phyloP scores from a whole-genome alignment of 2,888 invertebrate genomes.

The Agrenia bidenticulata region DNA sequence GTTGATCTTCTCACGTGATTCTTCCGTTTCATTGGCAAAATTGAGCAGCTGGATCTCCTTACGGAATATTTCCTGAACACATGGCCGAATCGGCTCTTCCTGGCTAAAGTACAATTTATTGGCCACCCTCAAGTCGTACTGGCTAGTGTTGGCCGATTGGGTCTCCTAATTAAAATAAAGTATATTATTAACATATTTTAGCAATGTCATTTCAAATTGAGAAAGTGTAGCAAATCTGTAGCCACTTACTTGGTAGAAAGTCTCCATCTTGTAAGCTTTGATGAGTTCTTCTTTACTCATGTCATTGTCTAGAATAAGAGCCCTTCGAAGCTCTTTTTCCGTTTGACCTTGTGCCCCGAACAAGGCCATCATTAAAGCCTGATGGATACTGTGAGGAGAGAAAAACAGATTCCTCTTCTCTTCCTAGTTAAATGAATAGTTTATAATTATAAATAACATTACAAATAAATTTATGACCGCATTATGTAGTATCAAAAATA shows the following conservation, averaged over 20 bases:
- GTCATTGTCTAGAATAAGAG: constrained; percentile 62
- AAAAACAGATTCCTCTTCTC: constrained; percentile 70
- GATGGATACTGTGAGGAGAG: constrained; percentile 83
- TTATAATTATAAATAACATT: background rate
- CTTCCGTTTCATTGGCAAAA: constrained; percentile 65
- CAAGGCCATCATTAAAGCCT: constrained; percentile 75
- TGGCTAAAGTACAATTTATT: constrained; percentile 74
- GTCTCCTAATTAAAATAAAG: constrained; percentile 33
- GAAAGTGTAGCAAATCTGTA: too few relatives aligned
- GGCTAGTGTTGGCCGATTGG: constrained; percentile 33
- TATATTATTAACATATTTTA: constrained; percentile 2
- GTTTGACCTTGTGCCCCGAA: constrained; percentile 74
- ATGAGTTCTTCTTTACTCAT: constrained; percentile 68
- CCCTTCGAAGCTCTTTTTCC: constrained; percentile 65
- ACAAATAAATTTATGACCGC: too few relatives aligned
- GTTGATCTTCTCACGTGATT: constrained; percentile 68
- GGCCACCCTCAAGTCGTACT: constrained; percentile 65
- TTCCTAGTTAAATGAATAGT: constrained; percentile 28
- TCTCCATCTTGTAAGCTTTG: constrained; percentile 73
- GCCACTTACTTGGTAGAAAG: constrained; percentile 59
- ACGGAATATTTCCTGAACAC: constrained; percentile 66
- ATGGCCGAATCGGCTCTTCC: constrained; percentile 63
- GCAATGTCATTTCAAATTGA: background rate
- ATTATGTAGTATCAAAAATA: too few relatives aligned
- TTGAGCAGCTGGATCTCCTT: constrained; percentile 58